Conservation (phyloP, 2,797 vertebrate genomes). For the Peromyscus melanophrys region DNA sequence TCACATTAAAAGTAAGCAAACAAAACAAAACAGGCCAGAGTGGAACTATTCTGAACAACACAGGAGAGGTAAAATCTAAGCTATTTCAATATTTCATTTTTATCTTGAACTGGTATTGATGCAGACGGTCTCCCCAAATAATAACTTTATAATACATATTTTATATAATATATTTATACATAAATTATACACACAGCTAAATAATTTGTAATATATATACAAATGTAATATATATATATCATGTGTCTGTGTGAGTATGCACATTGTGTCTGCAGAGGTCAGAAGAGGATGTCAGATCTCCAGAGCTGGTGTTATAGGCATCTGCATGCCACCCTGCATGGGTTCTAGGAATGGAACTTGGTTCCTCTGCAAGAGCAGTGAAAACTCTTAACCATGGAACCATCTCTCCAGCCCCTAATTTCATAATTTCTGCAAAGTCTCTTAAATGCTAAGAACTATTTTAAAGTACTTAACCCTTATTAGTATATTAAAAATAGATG, state of each 20-base stretch:
- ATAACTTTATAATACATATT: background rate
- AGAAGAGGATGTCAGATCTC: background rate
- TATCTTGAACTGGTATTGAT: conserved; percentile 2
- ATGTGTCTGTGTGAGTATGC: background rate
- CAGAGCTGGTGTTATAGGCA: background rate
- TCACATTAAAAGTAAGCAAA: conserved; percentile 35
- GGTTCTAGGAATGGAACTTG: background rate
- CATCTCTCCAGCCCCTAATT: background rate
- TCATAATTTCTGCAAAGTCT: background rate
- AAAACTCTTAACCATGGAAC: background rate
- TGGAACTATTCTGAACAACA: background rate
- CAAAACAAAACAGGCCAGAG: background rate
- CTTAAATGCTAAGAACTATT: background rate
- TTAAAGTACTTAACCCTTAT: background rate
- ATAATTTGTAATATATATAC: background rate
- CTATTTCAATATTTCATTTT: background rate
- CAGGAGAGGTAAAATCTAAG: background rate
- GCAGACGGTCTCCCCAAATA: background rate
- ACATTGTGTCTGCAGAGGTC: background rate
- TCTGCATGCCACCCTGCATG: background rate
- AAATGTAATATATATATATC: background rate
- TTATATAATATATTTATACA: background rate
- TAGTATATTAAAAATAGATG: background rate
- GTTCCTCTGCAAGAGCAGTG: background rate
- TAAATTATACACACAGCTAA: background rate